These are phyloP conservation scores for Eriocheir sinensis DNA, from an alignment of 1,140 invertebrate species.

Conservation along the genomic window DNA sequence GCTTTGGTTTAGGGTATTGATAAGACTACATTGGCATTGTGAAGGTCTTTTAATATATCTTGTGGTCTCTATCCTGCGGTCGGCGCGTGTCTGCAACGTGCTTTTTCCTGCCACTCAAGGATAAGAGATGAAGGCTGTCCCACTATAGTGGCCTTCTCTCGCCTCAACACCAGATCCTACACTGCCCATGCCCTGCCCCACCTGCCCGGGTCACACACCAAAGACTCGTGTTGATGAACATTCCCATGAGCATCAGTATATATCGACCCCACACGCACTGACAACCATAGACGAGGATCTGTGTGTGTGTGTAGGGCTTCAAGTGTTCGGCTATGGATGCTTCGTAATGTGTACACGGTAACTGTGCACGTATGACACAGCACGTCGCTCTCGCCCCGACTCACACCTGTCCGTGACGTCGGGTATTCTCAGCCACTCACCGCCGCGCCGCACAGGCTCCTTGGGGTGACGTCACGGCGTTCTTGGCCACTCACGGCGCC, in stretches of 20 bases:
- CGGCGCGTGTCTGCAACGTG: too few relatives aligned
- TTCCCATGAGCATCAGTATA: too few relatives aligned
- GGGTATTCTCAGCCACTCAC: slow-evolving; percentile 28
- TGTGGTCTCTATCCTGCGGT: too few relatives aligned
- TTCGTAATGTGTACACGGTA: neutral
- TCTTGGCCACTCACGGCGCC: slow-evolving; percentile 55
- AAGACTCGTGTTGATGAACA: neutral
- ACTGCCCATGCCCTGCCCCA: neutral
- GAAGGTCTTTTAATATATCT: too few relatives aligned
- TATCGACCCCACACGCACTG: too few relatives aligned
- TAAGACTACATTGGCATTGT: too few relatives aligned
- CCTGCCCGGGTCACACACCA: neutral
- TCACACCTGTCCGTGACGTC: slow-evolving; percentile 68
- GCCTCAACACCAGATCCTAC: neutral
- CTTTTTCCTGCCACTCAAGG: too few relatives aligned
- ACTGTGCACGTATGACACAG: slow-evolving; percentile 54
- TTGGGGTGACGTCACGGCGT: slow-evolving; percentile 34
- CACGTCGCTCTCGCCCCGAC: neutral
- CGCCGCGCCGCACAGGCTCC: neutral
- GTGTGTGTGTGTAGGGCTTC: neutral
- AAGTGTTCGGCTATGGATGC: neutral
- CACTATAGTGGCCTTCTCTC: neutral
- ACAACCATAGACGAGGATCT: too few relatives aligned
- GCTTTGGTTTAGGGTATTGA: too few relatives aligned
- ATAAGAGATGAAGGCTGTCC: neutral